Percentiles rank a stretch among this genome's conserved stretches.
phyloP scores from a whole-genome alignment of 2,113 vertebrate genomes.

The Stictonetta naevosa region DNA sequence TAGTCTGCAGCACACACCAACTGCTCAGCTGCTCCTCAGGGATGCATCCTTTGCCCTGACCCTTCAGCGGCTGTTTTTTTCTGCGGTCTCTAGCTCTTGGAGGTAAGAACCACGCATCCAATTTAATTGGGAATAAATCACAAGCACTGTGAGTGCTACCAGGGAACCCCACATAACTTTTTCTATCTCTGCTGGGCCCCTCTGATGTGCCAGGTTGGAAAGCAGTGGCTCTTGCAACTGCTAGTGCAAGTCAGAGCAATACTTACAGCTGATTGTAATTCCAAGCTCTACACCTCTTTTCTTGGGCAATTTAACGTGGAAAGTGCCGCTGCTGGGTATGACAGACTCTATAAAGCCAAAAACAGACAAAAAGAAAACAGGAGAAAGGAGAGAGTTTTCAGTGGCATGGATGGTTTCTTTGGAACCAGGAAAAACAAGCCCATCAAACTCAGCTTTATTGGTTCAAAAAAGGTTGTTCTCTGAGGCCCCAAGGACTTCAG shows the following conservation, averaged over 20 bases:
- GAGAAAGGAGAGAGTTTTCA: neutral
- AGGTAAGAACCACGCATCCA: neutral
- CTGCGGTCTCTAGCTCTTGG: accelerated
- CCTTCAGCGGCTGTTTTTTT: neutral
- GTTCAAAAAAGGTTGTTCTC: slow-evolving; percentile 18
- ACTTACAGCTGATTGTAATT: slow-evolving; percentile 97
- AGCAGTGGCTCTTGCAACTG: neutral
- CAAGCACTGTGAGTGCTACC: neutral
- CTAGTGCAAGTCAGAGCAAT: slow-evolving; percentile 22
- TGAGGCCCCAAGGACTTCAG: neutral
- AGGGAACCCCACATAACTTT: neutral
- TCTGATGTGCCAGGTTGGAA: neutral
- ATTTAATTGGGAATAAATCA: neutral
- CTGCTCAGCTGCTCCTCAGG: neutral
- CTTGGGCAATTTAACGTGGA: slow-evolving; percentile 97
- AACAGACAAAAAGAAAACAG: neutral
- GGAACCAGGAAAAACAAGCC: neutral
- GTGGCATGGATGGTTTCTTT: neutral
- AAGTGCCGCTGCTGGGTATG: slow-evolving; percentile 97
- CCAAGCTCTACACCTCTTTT: slow-evolving; percentile 95
- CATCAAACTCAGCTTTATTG: neutral
- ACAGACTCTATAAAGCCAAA: slow-evolving; percentile 86
- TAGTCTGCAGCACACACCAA: neutral
- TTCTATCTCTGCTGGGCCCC: neutral
- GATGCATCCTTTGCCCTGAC: neutral